Evolutionary conservation across 2,113 vertebrate genomes (phyloP).

Genomic region (Clarias gariepinus): DNA sequence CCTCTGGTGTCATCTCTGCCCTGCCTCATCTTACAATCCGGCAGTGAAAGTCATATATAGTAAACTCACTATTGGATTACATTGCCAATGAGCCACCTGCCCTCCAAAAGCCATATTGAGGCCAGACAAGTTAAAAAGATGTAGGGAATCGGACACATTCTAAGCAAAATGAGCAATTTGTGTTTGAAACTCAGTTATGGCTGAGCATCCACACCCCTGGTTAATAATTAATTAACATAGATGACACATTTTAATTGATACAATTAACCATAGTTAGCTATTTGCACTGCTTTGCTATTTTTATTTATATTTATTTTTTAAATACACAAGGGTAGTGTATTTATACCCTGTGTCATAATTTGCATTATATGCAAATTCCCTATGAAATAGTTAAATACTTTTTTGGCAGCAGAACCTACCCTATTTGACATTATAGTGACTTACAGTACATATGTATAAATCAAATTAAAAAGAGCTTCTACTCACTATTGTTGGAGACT

Average conservation of each 20-base stretch:
- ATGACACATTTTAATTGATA: not conserved
- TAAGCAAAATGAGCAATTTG: conserved; percentile 52
- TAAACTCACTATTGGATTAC: conserved; percentile 69
- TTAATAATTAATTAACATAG: not conserved
- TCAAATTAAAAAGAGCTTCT: not conserved
- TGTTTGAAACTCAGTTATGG: not conserved
- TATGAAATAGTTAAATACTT: not conserved
- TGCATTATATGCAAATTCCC: not conserved
- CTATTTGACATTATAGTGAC: not conserved
- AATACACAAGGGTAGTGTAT: not conserved
- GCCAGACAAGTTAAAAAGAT: conserved; percentile 40
- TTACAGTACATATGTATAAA: not conserved
- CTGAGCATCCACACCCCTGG: not conserved
- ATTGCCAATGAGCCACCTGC: conserved; percentile 66
- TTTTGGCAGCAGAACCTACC: not conserved
- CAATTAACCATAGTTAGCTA: not conserved
- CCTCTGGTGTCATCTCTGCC: conserved; percentile 50
- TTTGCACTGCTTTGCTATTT: not conserved
- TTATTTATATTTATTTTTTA: not conserved
- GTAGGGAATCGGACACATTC: conserved; percentile 51
- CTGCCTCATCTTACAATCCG: conserved; percentile 33
- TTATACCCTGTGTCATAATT: not conserved
- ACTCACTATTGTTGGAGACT: not conserved
- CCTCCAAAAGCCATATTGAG: conserved; percentile 53
- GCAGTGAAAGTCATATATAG: conserved; percentile 61